Conservation (phyloP, 2,797 vertebrate species). For the Eulemur rubriventer region DNA sequence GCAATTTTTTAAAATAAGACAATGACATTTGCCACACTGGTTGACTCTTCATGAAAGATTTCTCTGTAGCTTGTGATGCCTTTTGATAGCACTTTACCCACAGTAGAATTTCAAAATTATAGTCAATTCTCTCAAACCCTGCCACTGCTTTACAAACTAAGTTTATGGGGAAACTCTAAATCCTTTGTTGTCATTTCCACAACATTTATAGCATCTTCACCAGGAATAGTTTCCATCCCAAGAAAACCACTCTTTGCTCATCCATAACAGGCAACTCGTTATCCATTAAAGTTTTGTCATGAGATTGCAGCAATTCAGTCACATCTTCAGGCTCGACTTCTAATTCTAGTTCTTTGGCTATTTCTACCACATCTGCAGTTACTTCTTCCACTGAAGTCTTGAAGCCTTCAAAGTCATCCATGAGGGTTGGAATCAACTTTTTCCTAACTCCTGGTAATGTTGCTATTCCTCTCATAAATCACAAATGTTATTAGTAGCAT, state of each 20-base stretch:
- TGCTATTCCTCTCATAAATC: background rate
- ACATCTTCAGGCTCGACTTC: background rate
- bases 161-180: background rate
- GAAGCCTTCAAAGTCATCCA: background rate
- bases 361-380: background rate
- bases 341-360: background rate
- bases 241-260: background rate
- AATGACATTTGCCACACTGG: background rate
- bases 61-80: background rate
- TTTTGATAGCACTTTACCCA: background rate
- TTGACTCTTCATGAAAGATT: background rate
- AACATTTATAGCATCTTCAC: background rate
- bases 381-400: background rate
- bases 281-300: background rate
- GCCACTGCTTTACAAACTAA: background rate
- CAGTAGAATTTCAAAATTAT: background rate
- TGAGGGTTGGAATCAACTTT: background rate
- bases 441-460: background rate
- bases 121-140: background rate
- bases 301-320: background rate
- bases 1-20: background rate
- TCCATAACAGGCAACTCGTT: background rate
- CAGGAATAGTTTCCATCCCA: background rate
- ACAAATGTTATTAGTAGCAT: background rate
- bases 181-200: background rate